Conservation (phyloP, 2,888 invertebrate species). For the Xestia c-nigrum region DNA sequence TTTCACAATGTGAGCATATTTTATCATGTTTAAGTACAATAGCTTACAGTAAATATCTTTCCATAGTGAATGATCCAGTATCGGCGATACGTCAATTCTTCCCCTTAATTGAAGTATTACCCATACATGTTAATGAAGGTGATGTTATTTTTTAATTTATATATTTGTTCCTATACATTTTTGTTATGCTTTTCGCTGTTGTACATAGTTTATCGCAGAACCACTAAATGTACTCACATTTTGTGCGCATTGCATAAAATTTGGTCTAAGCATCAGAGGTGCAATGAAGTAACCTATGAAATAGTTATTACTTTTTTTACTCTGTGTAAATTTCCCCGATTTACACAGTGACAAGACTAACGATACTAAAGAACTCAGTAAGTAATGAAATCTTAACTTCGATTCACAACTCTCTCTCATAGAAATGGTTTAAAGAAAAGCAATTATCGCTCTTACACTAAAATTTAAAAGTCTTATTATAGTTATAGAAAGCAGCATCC, state of each 20-base stretch:
- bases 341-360: constrained; percentile 83
- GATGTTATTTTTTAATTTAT: constrained; percentile 62
- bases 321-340: constrained; percentile 89
- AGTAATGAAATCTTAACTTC: constrained; percentile 74
- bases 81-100: constrained; percentile 86
- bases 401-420: constrained; percentile 85
- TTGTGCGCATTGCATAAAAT: constrained; percentile 85
- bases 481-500: constrained; percentile 79
- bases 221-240: constrained; percentile 70
- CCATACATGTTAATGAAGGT: constrained; percentile 75
- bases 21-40: constrained; percentile 78
- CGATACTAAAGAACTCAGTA: constrained; percentile 72
- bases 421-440: constrained; percentile 77
- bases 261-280: constrained; percentile 84
- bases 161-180: constrained; percentile 64
- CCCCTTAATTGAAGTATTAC: constrained; percentile 88
- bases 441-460: constrained; percentile 78
- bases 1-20: constrained; percentile 87
- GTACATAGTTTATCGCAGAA: constrained; percentile 64
- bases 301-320: constrained; percentile 60
- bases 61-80: constrained; percentile 72
- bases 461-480: constrained; percentile 82
- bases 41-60: constrained; percentile 81
- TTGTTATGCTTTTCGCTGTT: constrained; percentile 60
- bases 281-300: constrained; percentile 78